Evolutionary conservation across 2,888 invertebrate species (phyloP).

Genomic region (Watsonalla cultraria): DNA sequence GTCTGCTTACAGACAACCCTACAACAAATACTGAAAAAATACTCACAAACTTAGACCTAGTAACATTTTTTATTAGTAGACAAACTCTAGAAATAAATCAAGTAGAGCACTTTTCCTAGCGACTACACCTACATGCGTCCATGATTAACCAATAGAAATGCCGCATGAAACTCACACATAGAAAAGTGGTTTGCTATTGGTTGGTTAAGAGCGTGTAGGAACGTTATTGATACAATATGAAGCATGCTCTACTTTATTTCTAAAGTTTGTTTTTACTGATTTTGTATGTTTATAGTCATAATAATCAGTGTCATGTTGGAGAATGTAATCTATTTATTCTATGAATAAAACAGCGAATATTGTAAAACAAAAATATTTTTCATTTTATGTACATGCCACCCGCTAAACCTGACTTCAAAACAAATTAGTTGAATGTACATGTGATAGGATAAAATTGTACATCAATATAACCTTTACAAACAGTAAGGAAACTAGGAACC

Average conservation of each 20-base stretch:
- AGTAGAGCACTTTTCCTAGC: constrained; percentile 22
- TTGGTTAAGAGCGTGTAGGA: background rate
- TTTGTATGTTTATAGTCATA: constrained; percentile 30
- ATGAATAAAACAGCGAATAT: constrained; percentile 53
- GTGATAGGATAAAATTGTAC: too few species aligned
- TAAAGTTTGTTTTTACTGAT: background rate
- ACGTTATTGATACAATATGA: constrained; percentile 1
- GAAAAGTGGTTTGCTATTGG: constrained; percentile 5
- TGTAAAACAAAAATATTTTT: background rate
- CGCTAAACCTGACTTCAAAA: too few species aligned
- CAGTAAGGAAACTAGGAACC: too few species aligned
- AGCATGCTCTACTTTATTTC: background rate
- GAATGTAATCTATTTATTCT: constrained; percentile 62
- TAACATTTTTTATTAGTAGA: constrained; percentile 10
- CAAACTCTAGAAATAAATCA: constrained; percentile 12
- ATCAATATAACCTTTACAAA: too few species aligned
- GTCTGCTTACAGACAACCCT: constrained; percentile 54
- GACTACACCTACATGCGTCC: constrained; percentile 8
- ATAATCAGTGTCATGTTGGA: constrained; percentile 33
- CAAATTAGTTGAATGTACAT: too few species aligned
- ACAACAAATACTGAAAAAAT: constrained; percentile 61
- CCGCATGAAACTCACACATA: constrained; percentile 1
- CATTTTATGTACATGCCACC: background rate
- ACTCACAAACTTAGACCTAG: constrained; percentile 14
- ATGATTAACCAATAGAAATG: constrained; percentile 14